phyloP scores from a whole-genome alignment of 2,888 invertebrate species.

The Heliconius hortense region DNA sequence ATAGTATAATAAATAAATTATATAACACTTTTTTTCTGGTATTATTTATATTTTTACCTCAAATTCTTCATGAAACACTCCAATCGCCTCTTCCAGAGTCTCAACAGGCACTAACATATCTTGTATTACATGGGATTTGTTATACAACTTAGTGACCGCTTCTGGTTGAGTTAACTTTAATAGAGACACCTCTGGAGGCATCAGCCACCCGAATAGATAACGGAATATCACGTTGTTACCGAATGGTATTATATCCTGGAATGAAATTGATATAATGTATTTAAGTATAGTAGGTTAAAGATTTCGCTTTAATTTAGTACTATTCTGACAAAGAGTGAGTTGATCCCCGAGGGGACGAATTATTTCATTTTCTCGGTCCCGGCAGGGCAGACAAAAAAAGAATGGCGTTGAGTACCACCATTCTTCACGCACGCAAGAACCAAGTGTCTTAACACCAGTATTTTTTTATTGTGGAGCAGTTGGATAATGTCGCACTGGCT shows the following conservation, averaged over 20 bases:
- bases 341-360: no score
- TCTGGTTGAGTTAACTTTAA: conserved; percentile 89
- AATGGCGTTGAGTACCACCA: no score
- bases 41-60: conserved; percentile 65
- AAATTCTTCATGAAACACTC: conserved; percentile 85
- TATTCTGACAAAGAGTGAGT: no score
- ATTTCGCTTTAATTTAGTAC: not conserved
- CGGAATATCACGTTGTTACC: conserved; percentile 89
- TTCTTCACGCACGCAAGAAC: no score
- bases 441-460: no score
- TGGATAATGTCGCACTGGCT: no score
- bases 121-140: conserved; percentile 89
- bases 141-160: conserved; percentile 86
- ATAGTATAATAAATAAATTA: no score
- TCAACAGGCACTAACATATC: conserved; percentile 90
- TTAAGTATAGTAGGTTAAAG: not conserved
- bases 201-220: conserved; percentile 88
- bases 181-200: conserved; percentile 91
- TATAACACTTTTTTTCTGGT: no score
- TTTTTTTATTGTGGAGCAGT: no score
- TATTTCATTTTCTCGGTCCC: no score
- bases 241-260: conserved; percentile 90
- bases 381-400: no score
- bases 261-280: not conserved
- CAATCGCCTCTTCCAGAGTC: conserved; percentile 81